phyloP scores from a whole-genome alignment of 2,797 vertebrate genomes.

The Intellagama lesueurii region DNA sequence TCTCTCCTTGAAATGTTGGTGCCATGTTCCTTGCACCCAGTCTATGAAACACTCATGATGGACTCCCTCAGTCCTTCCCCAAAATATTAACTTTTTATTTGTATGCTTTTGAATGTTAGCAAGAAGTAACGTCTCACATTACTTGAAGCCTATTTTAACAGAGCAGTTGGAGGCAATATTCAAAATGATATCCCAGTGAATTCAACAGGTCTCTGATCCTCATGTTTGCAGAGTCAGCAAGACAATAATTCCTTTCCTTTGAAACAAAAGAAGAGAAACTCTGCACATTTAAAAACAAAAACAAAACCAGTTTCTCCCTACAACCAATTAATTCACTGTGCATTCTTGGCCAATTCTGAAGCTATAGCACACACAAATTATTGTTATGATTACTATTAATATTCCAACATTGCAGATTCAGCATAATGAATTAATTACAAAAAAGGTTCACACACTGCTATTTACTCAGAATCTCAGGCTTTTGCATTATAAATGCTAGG shows the following conservation, averaged over 20 bases:
- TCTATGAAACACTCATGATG: neutral
- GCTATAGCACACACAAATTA: neutral
- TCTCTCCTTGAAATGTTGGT: too few species aligned
- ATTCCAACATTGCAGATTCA: neutral
- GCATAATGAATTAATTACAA: conserved; percentile 12
- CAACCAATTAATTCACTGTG: neutral
- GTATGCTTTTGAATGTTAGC: neutral
- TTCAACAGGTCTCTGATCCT: neutral
- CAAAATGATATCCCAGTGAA: neutral
- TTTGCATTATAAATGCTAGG: conserved; percentile 22
- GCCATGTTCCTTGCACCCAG: too few species aligned
- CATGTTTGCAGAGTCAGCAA: neutral
- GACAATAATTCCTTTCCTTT: neutral
- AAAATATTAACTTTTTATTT: neutral
- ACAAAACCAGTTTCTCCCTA: neutral
- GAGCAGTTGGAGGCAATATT: neutral
- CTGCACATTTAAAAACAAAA: neutral
- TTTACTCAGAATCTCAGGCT: conserved; percentile 20
- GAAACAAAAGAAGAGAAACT: too few species aligned
- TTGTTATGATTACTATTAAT: conserved; percentile 4
- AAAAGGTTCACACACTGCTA: neutral
- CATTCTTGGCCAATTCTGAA: conserved; percentile 12
- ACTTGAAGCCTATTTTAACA: neutral
- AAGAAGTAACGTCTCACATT: neutral
- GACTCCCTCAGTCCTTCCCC: neutral